Conservation (phyloP, 2,113 vertebrate genomes). For the Ceyx cyanopectus region DNA sequence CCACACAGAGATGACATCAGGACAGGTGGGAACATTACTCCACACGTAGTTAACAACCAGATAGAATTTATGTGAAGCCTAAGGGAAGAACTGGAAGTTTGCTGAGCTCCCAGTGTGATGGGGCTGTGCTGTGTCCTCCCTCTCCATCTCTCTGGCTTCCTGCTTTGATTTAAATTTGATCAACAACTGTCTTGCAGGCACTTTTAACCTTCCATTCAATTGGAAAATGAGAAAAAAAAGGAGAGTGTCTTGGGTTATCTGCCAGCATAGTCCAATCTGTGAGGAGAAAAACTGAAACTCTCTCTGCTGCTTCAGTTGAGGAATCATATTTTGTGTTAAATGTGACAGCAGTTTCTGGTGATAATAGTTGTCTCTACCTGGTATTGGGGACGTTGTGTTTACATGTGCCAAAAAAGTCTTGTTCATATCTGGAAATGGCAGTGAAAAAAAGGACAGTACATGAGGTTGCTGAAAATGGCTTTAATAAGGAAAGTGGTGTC, state of each 20-base stretch:
- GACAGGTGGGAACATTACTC: neutral
- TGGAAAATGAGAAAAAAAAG: neutral
- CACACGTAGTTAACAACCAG: neutral
- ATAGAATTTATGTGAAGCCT: constrained; percentile 19
- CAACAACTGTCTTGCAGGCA: constrained; percentile 16
- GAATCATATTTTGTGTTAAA: neutral
- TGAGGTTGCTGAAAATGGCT: neutral
- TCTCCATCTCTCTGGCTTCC: neutral
- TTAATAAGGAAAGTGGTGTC: neutral
- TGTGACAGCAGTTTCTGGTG: neutral
- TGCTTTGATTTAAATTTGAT: constrained; percentile 44
- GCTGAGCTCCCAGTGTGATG: neutral
- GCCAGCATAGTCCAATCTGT: neutral
- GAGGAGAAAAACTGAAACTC: neutral
- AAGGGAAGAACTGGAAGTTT: constrained; percentile 15
- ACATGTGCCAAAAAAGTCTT: neutral
- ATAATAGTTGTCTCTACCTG: neutral
- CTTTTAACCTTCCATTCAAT: constrained; percentile 21
- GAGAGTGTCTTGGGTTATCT: neutral
- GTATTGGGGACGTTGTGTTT: neutral
- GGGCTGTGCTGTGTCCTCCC: neutral
- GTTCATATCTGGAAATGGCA: neutral
- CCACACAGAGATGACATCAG: neutral
- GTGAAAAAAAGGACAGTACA: neutral
- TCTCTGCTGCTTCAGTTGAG: neutral